phyloP scores from a whole-genome alignment of 2,797 vertebrate genomes.

The Setipinna tenuifilis region DNA sequence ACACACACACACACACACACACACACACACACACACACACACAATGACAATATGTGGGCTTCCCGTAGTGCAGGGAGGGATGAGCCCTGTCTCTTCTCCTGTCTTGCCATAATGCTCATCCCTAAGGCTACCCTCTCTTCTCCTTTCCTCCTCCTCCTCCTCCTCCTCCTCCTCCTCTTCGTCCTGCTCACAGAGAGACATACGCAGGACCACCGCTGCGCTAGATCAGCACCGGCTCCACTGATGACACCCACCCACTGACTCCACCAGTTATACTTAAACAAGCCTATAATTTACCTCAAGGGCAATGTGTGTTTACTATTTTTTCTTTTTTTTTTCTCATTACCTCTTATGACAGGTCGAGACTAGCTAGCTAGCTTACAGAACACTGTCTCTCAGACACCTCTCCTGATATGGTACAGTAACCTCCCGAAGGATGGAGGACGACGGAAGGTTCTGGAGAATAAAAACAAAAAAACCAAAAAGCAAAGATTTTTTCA shows the following conservation, averaged over 20 bases:
- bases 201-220: not conserved
- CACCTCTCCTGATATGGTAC: too few relatives aligned
- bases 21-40: not conserved
- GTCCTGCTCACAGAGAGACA: too few relatives aligned
- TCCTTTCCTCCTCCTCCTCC: not conserved
- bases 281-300: constrained; percentile 15
- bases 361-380: constrained; percentile 3
- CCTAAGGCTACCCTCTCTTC: too few relatives aligned
- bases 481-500: too few relatives aligned
- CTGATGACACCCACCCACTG: not conserved
- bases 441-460: not conserved
- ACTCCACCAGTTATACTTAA: not conserved
- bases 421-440: constrained; percentile 10
- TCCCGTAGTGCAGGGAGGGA: too few relatives aligned
- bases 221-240: not conserved
- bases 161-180: too few relatives aligned
- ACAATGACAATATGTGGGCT: not conserved
- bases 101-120: too few relatives aligned
- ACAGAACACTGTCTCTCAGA: not conserved
- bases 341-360: not conserved
- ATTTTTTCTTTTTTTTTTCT: not conserved
- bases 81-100: too few relatives aligned
- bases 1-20: not conserved
- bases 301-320: not conserved
- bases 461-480: not conserved